phyloP scores from a whole-genome alignment of 1,140 invertebrate genomes.

The Pseudomyrmex flavicornis region DNA sequence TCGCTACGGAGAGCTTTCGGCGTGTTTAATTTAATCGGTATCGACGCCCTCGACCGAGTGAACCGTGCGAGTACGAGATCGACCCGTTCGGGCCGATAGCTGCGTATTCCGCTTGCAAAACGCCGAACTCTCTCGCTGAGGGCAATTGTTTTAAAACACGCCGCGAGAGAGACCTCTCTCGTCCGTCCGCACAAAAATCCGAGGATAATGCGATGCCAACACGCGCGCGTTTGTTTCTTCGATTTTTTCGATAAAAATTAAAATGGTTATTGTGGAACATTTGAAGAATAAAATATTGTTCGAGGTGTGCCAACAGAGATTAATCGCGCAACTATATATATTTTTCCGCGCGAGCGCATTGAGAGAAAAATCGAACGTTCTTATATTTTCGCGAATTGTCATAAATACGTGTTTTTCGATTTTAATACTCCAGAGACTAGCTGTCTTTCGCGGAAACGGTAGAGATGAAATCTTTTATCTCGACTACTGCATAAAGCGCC shows the following conservation, averaged over 20 bases:
- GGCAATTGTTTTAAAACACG: slow-evolving; percentile 53
- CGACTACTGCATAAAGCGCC: slow-evolving; percentile 74
- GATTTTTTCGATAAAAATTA: slow-evolving; percentile 1
- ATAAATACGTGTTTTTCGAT: slow-evolving; percentile 59
- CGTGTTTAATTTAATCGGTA: slow-evolving; percentile 82
- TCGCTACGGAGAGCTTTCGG: slow-evolving; percentile 69
- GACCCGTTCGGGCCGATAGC: slow-evolving; percentile 52
- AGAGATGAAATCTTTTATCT: slow-evolving; percentile 78
- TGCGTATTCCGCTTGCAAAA: slow-evolving; percentile 63
- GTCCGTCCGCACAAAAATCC: slow-evolving; percentile 22
- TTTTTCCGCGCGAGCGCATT: neutral
- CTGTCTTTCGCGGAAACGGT: slow-evolving; percentile 66
- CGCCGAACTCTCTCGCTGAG: slow-evolving; percentile 33
- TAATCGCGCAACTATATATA: neutral
- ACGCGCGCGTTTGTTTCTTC: slow-evolving; percentile 30
- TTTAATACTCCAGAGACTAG: slow-evolving; percentile 66
- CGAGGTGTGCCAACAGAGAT: neutral
- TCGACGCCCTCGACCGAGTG: slow-evolving; percentile 78
- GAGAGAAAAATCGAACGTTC: neutral
- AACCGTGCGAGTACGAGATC: slow-evolving; percentile 70
- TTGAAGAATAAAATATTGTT: neutral
- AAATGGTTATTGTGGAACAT: neutral
- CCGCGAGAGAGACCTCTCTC: slow-evolving; percentile 27
- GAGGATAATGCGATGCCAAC: slow-evolving; percentile 18
- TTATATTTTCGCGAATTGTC: slow-evolving; percentile 18